Evolutionary conservation across 1,140 invertebrate species (phyloP).

Genomic region (Drosophila melanogaster): DNA sequence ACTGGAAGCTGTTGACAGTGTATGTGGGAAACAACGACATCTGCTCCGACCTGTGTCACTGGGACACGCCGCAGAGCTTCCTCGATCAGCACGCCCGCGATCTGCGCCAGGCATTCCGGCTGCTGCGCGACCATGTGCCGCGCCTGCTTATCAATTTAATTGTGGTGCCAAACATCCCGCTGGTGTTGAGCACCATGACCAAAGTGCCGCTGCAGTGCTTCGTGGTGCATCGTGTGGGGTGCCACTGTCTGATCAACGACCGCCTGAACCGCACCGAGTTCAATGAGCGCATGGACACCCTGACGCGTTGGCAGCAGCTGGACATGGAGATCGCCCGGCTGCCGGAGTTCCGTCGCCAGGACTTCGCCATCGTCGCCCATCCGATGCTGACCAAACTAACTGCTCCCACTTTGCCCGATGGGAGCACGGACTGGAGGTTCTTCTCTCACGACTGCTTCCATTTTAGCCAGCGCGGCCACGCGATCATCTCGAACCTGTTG

Average conservation of each 20-base stretch:
- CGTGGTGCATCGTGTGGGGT: slow-evolving; percentile 84
- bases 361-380: slow-evolving; percentile 88
- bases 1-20: slow-evolving; percentile 90
- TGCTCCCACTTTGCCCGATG: slow-evolving; percentile 81
- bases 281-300: slow-evolving; percentile 66
- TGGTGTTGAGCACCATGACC: slow-evolving; percentile 61
- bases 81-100: slow-evolving; percentile 66
- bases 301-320: slow-evolving; percentile 84
- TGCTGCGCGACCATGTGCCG: slow-evolving; percentile 73
- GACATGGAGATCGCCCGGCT: slow-evolving; percentile 80
- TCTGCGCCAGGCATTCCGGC: slow-evolving; percentile 52
- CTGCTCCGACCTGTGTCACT: slow-evolving; percentile 87
- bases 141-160: slow-evolving; percentile 72
- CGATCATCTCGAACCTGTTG: slow-evolving; percentile 85
- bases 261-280: slow-evolving; percentile 39
- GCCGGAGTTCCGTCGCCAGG: slow-evolving; percentile 76
- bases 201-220: slow-evolving; percentile 81
- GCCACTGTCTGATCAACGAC: slow-evolving; percentile 86
- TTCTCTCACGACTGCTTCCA: slow-evolving; percentile 91
- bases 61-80: slow-evolving; percentile 39
- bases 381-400: slow-evolving; percentile 84
- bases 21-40: slow-evolving; percentile 90
- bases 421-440: slow-evolving; percentile 86
- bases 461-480: slow-evolving; percentile 88
- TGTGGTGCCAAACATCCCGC: slow-evolving; percentile 68